Conservation (phyloP, 2,797 vertebrate genomes). For the Phyllotis vaccarum region DNA sequence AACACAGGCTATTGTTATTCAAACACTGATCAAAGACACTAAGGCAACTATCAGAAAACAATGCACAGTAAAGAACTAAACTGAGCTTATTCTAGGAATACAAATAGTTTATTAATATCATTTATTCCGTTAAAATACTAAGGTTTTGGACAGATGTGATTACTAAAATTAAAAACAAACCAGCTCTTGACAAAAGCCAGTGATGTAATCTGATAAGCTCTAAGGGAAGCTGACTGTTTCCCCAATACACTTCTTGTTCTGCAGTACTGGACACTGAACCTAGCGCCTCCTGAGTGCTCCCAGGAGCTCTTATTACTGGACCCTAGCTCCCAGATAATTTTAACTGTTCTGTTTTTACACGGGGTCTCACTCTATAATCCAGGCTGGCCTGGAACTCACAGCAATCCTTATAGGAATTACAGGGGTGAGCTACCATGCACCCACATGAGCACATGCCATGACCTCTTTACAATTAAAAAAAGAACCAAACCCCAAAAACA, state of each 20-base stretch:
- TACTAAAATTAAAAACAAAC: not conserved
- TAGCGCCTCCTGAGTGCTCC: not conserved
- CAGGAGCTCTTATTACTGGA: not conserved
- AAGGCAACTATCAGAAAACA: conserved; percentile 12
- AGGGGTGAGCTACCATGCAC: not conserved
- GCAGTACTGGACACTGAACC: not conserved
- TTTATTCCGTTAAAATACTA: conserved; percentile 31
- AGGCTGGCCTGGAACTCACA: not conserved
- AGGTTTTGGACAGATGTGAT: not conserved
- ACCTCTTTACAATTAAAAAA: not conserved
- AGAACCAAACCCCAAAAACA: not conserved
- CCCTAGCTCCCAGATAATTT: too few relatives aligned
- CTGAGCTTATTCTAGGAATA: not conserved
- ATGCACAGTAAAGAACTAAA: conserved; percentile 24
- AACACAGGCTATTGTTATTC: not conserved
- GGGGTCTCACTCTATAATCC: not conserved
- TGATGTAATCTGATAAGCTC: not conserved
- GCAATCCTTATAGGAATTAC: not conserved
- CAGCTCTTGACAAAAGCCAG: not conserved
- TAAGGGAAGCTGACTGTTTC: not conserved
- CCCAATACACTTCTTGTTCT: not conserved
- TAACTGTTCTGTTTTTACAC: not conserved
- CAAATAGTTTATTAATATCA: not conserved
- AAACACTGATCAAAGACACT: conserved; percentile 27
- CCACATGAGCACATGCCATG: not conserved